Conservation (phyloP, 1,140 invertebrate genomes). For the Melanaphis sacchari region DNA sequence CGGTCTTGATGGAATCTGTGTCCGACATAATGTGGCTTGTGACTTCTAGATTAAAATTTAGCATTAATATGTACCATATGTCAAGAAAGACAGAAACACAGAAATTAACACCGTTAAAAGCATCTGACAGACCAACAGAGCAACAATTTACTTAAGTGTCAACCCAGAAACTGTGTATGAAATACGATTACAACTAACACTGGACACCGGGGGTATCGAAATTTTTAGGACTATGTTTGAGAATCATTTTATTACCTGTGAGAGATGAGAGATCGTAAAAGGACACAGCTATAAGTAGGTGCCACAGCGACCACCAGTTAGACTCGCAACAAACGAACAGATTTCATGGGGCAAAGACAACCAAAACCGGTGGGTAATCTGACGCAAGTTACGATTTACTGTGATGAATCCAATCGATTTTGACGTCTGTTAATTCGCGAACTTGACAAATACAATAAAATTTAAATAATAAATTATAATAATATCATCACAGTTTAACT, state of each 20-base stretch:
- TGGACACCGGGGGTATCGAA: not conserved
- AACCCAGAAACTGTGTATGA: not conserved
- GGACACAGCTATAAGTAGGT: not conserved
- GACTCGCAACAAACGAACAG: not conserved
- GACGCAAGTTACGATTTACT: not conserved
- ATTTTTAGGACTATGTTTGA: not conserved
- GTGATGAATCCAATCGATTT: not conserved
- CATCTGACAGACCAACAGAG: not conserved
- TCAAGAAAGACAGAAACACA: not conserved
- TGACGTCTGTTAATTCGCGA: not conserved
- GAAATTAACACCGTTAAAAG: not conserved
- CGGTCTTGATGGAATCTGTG: slow-evolving; percentile 26
- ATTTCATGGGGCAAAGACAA: not conserved
- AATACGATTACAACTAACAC: not conserved
- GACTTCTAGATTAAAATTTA: not conserved
- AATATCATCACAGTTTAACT: not conserved
- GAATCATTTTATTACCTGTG: not conserved
- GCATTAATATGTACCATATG: not conserved
- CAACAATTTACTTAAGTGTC: not conserved
- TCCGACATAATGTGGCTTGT: slow-evolving; percentile 15
- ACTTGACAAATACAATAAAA: not conserved
- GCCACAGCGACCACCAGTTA: not conserved
- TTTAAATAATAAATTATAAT: not conserved
- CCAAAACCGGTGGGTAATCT: not conserved
- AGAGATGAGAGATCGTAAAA: not conserved